Evolutionary conservation across 2,113 vertebrate species (phyloP), one percentile per base, ranked within the genome.

Genomic region (Halcyon senegalensis): DNA sequence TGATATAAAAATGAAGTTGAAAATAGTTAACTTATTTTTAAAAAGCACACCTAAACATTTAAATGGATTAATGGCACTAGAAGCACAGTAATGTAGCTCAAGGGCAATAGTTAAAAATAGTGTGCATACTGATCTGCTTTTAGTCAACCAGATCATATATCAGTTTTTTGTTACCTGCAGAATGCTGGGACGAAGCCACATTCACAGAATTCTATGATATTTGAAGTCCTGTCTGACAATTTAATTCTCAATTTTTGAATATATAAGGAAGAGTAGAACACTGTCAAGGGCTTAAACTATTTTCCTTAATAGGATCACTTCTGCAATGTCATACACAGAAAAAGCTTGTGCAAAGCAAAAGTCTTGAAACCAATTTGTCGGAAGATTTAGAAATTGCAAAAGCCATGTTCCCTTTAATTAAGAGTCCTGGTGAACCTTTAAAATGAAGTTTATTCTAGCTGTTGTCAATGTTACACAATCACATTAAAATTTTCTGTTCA

Each of bases 121-220:
- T 5, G 48, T 69, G 2, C 0, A 9, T 67, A 27, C 20, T 68
- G 27, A 64, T 53, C 13, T 84, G 5, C 20, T 80, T 93, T 92
- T 81, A 70, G 35, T 24, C 82, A 25, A 31, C 73, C 35, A 66
- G 69, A 39, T 7, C 41, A 17, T 50, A 2, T 27, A 16, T 92
- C 23, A 37, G 28, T 74, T 41, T 69, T 81, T 16, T 0, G 30
- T 64, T 78, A 72, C 7, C 48, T 91, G 41, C 37, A 74, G 41
- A 76, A 66, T 48, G 60, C 21, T 0, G 0, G 41, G 25, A 77
- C 28, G 74, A 78, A 73, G 31, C 5, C 5, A 1, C 72, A 23
- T 80, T 92, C 33, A n/a, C 63, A 28, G 63, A 19, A 84, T 27
- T 76, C 35, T 39, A 5, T 85, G 13, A 9, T 64, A 12, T 30